Base-by-base conservation (phyloP, 2,888 invertebrate species). In the Urechis unicinctus region DNA sequence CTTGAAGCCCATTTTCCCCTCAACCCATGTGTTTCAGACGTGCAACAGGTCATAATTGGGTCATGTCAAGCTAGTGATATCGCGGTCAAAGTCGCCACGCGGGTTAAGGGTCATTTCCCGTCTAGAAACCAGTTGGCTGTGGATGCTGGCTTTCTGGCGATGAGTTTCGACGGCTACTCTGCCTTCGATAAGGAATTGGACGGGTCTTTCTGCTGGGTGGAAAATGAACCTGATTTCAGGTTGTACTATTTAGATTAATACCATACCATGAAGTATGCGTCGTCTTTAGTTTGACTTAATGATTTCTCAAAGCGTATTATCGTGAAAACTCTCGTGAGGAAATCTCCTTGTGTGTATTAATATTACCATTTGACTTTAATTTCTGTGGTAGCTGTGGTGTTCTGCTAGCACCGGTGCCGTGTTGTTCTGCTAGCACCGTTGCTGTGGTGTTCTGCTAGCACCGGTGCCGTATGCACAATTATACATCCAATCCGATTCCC, bases 41-140 rank as follows among this genome's bases (percentile, higher is more conserved):
- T 52, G 28, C 54, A 59, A 63, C 74, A 76, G 60, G 47, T 49
- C 29, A 45, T 60, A 17, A 60, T 72, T 17, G 73, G 72, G 5
- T 64, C 73, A 0, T 74, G 74, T 55, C 42, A 24, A 2, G 46
- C 56, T 21, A 64, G 66, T 3, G 69, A 74, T 36, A 66, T 77
- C 3, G 75, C 75, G 0, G 61, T 63, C 26, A 57, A 65, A 22
- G 73, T 77, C 3, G 69, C 69, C 6, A 72, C 75, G 1, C 59
- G 75, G 3, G 67, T 77, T 28, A 66, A 73, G n/a, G 69, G 72
- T 24, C 70, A 74, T 53, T 70, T 68, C 56, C 67, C 68, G 25
- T 60, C 66, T 42, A 48, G 62, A 13, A 66, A 67, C 53, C 65
- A 68, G 57, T 54, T 77, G 51, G 57, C 73, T 29, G 63, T 75